A percentile compares a stretch with the other conserved stretches of the same genome.
Conservation (phyloP, 2,797 vertebrate species). For the Pseudochirops corinnae region DNA sequence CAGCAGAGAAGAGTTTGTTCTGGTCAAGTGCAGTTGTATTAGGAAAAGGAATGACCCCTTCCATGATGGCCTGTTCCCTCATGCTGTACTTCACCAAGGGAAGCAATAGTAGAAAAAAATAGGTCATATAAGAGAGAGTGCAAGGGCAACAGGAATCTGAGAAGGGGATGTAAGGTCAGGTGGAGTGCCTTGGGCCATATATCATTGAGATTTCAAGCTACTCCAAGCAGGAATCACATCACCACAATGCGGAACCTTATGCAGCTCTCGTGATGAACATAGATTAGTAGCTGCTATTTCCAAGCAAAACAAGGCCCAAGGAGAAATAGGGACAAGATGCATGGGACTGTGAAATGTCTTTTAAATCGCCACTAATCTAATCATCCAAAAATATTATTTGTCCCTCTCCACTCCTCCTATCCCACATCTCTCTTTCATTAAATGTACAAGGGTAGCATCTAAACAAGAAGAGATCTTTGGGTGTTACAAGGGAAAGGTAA, state of each 20-base stretch:
- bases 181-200: not conserved
- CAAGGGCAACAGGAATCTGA: not conserved
- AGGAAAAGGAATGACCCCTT: not conserved
- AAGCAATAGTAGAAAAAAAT: not conserved
- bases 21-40: not conserved
- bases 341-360: constrained; percentile 50
- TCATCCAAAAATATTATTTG: constrained; percentile 70
- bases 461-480: constrained; percentile 47
- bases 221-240: not conserved
- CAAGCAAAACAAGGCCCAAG: not conserved
- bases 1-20: not conserved
- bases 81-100: not conserved
- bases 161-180: not conserved
- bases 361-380: constrained; percentile 53
- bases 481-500: constrained; percentile 77
- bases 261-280: not conserved
- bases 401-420: not conserved
- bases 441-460: constrained; percentile 63
- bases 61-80: not conserved
- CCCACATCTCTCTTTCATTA: constrained; percentile 27
- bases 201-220: not conserved
- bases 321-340: constrained; percentile 9
- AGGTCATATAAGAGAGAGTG: not conserved
- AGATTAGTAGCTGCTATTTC: not conserved
- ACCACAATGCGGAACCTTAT: not conserved